A percentile compares a stretch with the other conserved stretches of the same genome.
phyloP scores from a whole-genome alignment of 2,888 invertebrate species.

The Orthosia gracilis region DNA sequence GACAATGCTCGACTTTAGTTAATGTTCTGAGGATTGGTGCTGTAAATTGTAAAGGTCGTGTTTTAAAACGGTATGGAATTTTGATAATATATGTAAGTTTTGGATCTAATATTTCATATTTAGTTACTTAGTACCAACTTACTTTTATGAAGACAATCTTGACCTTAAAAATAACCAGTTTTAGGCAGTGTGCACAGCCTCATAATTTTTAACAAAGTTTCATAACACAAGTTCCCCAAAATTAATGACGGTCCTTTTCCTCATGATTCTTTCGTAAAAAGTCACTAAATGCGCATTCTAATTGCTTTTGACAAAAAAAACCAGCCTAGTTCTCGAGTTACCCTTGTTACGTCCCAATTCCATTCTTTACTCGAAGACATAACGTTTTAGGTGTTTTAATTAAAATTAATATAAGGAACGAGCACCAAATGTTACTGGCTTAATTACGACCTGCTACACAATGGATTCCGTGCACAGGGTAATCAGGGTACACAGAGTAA shows the following conservation, averaged over 20 bases:
- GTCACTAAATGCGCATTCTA: constrained; percentile 43
- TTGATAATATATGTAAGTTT: background rate
- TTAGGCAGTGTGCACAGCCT: background rate
- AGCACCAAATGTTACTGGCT: constrained; percentile 67
- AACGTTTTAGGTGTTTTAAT: constrained; percentile 66
- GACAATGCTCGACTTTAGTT: background rate
- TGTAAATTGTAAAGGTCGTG: background rate
- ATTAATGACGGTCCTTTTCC: constrained; percentile 37
- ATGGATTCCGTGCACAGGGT: constrained; percentile 58
- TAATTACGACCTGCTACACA: constrained; percentile 68
- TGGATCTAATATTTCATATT: background rate
- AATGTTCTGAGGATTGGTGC: background rate
- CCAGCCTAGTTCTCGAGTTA: constrained; percentile 40
- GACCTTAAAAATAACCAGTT: background rate
- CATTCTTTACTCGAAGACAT: constrained; percentile 64
- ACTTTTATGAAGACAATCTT: background rate
- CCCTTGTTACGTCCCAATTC: constrained; percentile 47
- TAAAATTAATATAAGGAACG: constrained; percentile 67
- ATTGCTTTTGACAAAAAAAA: constrained; percentile 59
- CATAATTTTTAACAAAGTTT: constrained; percentile 22
- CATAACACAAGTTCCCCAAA: constrained; percentile 16
- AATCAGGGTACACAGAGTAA: constrained; percentile 59
- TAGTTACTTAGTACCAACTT: no score
- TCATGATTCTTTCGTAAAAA: constrained; percentile 33
- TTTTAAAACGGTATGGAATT: background rate